Percentiles rank a stretch among this genome's conserved stretches.
These are phyloP conservation scores for Lepas anatifera DNA, from an alignment of 2,888 invertebrate species.

Conservation along the genomic window DNA sequence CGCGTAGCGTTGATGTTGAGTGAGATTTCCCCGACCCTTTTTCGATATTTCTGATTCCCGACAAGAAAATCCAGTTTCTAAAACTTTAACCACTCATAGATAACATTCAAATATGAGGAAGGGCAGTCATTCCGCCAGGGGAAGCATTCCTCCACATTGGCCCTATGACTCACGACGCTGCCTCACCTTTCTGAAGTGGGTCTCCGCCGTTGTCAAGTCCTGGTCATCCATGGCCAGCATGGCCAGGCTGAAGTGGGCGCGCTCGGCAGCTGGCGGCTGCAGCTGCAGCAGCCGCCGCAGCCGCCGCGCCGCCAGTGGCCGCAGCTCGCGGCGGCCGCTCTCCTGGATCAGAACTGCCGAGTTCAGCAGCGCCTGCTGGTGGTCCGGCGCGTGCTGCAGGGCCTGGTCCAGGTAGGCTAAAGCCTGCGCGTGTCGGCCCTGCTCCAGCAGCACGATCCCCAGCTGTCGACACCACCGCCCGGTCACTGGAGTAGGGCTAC, in stretches of 20 bases:
- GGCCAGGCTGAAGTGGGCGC: constrained; percentile 87
- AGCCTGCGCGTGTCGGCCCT: constrained; percentile 81
- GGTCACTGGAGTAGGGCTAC: too few relatives aligned
- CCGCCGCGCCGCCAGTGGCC: constrained; percentile 51
- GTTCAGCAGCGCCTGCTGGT: constrained; percentile 86
- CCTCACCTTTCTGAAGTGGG: constrained; percentile 71
- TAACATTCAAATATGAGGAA: too few relatives aligned
- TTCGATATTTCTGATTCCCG: too few relatives aligned
- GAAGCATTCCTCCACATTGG: too few relatives aligned
- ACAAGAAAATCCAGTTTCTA: too few relatives aligned
- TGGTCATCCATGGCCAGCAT: constrained; percentile 95
- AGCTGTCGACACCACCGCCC: constrained; percentile 50
- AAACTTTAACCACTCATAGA: too few relatives aligned
- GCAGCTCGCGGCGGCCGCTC: constrained; percentile 29
- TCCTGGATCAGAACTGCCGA: constrained; percentile 75
- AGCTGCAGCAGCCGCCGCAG: constrained; percentile 55
- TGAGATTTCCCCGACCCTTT: too few relatives aligned
- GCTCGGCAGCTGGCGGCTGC: constrained; percentile 27
- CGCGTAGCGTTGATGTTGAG: too few relatives aligned
- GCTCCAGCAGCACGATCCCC: constrained; percentile 86
- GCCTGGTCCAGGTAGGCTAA: constrained; percentile 85
- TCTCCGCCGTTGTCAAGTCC: constrained; percentile 74
- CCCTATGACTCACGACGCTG: too few relatives aligned
- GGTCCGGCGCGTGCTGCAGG: constrained; percentile 80
- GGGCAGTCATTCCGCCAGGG: too few relatives aligned